Evolutionary conservation across 2,113 vertebrate species (phyloP).

Genomic region (Chionomys nivalis): DNA sequence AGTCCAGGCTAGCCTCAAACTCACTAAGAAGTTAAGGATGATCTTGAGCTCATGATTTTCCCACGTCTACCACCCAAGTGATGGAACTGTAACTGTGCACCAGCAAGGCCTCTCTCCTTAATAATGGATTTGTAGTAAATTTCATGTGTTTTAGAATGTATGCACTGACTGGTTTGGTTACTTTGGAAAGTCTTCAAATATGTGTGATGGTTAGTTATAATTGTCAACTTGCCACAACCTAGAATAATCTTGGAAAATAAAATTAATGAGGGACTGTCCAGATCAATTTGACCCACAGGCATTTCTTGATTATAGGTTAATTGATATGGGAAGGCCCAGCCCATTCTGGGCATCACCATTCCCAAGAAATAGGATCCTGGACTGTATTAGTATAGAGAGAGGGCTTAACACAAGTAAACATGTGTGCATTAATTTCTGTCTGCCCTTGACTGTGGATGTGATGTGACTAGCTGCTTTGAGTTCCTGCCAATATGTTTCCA

Average conservation of each 20-base stretch:
- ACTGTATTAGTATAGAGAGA: neutral
- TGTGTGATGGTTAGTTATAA: neutral
- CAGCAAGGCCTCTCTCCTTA: neutral
- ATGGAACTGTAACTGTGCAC: neutral
- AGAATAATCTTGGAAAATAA: neutral
- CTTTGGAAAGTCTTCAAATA: neutral
- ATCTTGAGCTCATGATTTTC: neutral
- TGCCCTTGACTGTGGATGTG: neutral
- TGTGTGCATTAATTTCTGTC: neutral
- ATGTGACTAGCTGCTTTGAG: neutral
- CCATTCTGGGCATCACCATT: neutral
- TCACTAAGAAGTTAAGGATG: neutral
- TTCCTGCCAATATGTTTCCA: neutral
- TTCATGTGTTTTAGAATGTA: neutral
- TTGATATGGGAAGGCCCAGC: neutral
- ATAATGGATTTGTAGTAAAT: constrained; percentile 18
- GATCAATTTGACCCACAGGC: neutral
- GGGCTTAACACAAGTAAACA: neutral
- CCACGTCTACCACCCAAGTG: neutral
- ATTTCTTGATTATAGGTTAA: neutral
- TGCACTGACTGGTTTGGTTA: neutral
- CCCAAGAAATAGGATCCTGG: neutral
- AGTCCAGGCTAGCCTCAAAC: neutral
- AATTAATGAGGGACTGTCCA: neutral
- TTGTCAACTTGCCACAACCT: neutral